Evolutionary conservation across 2,888 invertebrate species (phyloP), one percentile per base, ranked within the genome.

Genomic region (Philhelius pedissequus): DNA sequence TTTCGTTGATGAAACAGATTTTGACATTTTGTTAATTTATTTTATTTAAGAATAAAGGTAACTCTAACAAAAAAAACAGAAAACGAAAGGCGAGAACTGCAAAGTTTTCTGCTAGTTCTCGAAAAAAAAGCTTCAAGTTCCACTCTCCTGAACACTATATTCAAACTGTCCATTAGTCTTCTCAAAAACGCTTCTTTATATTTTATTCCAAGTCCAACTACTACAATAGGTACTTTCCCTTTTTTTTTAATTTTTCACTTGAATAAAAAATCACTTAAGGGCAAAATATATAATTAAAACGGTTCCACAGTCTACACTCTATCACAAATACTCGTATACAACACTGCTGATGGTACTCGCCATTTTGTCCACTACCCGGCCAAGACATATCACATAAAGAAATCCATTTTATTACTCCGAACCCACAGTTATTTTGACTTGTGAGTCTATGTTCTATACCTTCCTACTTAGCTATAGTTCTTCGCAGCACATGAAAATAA

Each of bases 401-500:
- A 60, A 58, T 66, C 66, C 78, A 58, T 58, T 78, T 50, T 40
- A 62, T 32, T 50, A 38, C 48, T 32, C 32, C 30, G 45, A 38
- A 66, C 25, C 50, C 3, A 56, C 7, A 60, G 15, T 32, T 20
- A 25, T 25, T 4, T 25, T 13, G 35, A 13, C 13, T 48, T 48
- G 22, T 48, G 13, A 20, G 20, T 22, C 0, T 45, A 2, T 48
- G 6, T 48, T 13, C 48, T 22, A 2, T n/a, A 3, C n/a, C n/a
- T n/a, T n/a, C n/a, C n/a, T n/a, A n/a, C n/a, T 18, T 9, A 9
- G 9, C 4, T 5, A n/a, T n/a, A n/a, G 6, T 3, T 54, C 4
- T 20, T 11, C 4, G 4, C 25, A 60, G 40, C 50, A 62, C 68
- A 80, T 62, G 60, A 74, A 69, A 75, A 60, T 40, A 79, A 79